Conservation (phyloP, 2,888 invertebrate genomes). For the Mactromeris polynyma region DNA sequence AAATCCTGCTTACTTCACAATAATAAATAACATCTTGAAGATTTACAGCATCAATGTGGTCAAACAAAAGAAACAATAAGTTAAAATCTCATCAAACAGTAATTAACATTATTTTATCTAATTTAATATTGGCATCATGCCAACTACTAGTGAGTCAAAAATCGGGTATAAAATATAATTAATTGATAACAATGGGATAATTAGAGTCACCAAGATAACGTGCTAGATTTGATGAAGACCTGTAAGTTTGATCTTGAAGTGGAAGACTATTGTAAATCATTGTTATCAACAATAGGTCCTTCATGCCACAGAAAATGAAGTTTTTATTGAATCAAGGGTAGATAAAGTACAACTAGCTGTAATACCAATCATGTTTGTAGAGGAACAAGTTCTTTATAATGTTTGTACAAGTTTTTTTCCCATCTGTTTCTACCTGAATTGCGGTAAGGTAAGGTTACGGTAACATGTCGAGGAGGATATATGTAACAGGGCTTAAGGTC, state of each 20-base stretch:
- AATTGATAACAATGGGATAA: background rate
- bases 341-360: background rate
- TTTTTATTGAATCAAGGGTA: background rate
- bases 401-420: too few species aligned
- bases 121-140: background rate
- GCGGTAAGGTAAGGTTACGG: too few species aligned
- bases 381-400: background rate
- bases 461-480: too few species aligned
- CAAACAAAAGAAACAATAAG: too few species aligned
- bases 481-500: too few species aligned
- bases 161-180: background rate
- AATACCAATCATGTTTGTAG: background rate
- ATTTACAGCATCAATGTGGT: too few species aligned
- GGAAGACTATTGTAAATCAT: constrained; percentile 28
- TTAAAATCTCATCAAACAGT: background rate
- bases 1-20: too few species aligned
- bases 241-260: constrained; percentile 40
- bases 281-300: constrained; percentile 11
- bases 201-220: background rate
- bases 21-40: too few species aligned
- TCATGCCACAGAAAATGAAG: constrained; percentile 8
- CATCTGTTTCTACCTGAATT: too few species aligned
- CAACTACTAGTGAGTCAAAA: background rate
- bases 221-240: background rate
- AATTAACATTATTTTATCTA: background rate